Percentiles rank a stretch among this genome's conserved stretches.
phyloP scores from a whole-genome alignment of 2,797 vertebrate genomes.

The Phylloscopus collybita region DNA sequence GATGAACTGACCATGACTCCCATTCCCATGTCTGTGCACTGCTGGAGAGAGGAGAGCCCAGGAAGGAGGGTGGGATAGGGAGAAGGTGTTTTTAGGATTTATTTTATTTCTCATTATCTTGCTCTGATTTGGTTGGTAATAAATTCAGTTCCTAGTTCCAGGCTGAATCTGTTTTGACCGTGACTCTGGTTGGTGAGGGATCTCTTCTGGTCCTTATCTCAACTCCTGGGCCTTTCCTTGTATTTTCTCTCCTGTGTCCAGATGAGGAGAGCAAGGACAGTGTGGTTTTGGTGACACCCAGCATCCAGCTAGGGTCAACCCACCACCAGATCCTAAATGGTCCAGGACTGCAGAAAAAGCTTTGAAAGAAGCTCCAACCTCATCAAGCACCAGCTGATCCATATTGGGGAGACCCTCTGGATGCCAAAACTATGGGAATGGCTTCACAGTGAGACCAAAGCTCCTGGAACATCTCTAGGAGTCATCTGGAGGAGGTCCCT shows the following conservation, averaged over 20 bases:
- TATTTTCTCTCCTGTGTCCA: neutral
- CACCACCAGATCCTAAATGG: neutral
- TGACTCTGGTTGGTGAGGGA: neutral
- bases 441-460: neutral
- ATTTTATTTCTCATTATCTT: neutral
- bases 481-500: neutral
- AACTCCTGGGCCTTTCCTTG: neutral
- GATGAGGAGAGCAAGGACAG: neutral
- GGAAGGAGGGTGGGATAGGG: neutral
- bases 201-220: neutral
- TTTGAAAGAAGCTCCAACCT: neutral
- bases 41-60: neutral
- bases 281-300: neutral
- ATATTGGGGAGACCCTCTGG: neutral
- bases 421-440: neutral
- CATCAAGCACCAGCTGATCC: neutral
- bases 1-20: neutral
- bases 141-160: neutral
- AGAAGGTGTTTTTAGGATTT: neutral
- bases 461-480: neutral
- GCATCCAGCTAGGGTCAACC: neutral
- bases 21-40: neutral
- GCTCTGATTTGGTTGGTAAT: neutral
- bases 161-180: neutral
- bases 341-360: neutral